phyloP scores from a whole-genome alignment of 2,888 invertebrate species.

The Ptychoptera contaminata region DNA sequence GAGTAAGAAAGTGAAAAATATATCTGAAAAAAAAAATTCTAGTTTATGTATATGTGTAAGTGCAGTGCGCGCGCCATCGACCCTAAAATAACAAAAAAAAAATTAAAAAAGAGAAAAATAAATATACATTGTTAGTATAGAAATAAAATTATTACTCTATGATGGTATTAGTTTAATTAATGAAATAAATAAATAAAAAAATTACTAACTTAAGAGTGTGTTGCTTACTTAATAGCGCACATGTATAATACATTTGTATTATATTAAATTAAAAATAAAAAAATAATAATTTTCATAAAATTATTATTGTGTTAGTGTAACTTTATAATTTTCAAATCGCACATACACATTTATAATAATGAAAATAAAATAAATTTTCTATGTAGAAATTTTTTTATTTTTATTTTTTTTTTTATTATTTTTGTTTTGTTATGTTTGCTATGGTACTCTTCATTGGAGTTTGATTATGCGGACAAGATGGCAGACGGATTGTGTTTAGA shows the following conservation, averaged over 20 bases:
- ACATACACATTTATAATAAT: not conserved
- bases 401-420: slow-evolving; percentile 1
- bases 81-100: no score
- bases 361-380: not conserved
- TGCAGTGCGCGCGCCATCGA: no score
- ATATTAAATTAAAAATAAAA: not conserved
- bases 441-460: slow-evolving; percentile 1
- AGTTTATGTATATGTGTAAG: no score
- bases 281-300: not conserved
- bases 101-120: no score
- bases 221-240: no score
- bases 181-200: no score
- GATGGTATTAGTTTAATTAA: no score
- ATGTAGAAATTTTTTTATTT: not conserved
- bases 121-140: no score
- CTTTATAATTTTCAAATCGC: not conserved
- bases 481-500: slow-evolving; percentile 61
- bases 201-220: no score
- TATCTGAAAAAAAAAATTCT: no score
- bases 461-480: slow-evolving; percentile 40
- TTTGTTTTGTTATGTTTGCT: not conserved
- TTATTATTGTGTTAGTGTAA: not conserved
- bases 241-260: not conserved
- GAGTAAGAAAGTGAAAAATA: no score
- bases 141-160: no score